A percentile compares a stretch with the other conserved stretches of the same genome.
Conservation (phyloP, 2,113 vertebrate species). For the Archocentrus centrarchus region DNA sequence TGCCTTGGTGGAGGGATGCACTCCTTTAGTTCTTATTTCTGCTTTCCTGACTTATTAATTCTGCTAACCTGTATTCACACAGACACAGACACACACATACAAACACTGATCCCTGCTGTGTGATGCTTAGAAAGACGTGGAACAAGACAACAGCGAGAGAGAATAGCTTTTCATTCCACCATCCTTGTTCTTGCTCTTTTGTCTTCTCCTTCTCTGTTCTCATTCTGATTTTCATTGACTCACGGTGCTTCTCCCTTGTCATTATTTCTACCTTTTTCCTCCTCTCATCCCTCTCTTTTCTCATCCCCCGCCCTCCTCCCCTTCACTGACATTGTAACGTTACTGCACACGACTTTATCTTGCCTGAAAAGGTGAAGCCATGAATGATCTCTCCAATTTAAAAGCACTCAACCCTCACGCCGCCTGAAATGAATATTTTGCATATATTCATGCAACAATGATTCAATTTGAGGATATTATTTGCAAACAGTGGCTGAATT, state of each 20-base stretch:
- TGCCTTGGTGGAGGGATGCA: not conserved
- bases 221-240: slow-evolving; percentile 64
- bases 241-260: slow-evolving; percentile 52
- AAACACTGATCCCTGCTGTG: slow-evolving; percentile 46
- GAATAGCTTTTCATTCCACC: slow-evolving; percentile 28
- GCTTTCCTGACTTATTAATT: slow-evolving; percentile 36
- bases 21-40: not conserved
- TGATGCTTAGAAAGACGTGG: slow-evolving; percentile 21
- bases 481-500: slow-evolving; percentile 97
- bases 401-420: slow-evolving; percentile 99
- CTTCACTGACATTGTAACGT: slow-evolving; percentile 96
- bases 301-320: slow-evolving; percentile 73
- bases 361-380: slow-evolving; percentile 99
- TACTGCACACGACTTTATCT: slow-evolving; percentile 99
- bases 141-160: slow-evolving; percentile 17
- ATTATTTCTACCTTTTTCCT: slow-evolving; percentile 64
- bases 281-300: slow-evolving; percentile 48
- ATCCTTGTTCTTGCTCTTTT: slow-evolving; percentile 61
- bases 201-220: slow-evolving; percentile 54
- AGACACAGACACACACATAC: slow-evolving; percentile 11
- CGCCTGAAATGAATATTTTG: slow-evolving; percentile 99
- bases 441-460: slow-evolving; percentile 99
- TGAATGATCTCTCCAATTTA: slow-evolving; percentile 99
- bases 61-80: slow-evolving; percentile 11
- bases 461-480: slow-evolving; percentile 99